These are phyloP conservation scores for Anhinga rufa DNA, from an alignment of 2,113 vertebrate genomes.

Conservation along the genomic window DNA sequence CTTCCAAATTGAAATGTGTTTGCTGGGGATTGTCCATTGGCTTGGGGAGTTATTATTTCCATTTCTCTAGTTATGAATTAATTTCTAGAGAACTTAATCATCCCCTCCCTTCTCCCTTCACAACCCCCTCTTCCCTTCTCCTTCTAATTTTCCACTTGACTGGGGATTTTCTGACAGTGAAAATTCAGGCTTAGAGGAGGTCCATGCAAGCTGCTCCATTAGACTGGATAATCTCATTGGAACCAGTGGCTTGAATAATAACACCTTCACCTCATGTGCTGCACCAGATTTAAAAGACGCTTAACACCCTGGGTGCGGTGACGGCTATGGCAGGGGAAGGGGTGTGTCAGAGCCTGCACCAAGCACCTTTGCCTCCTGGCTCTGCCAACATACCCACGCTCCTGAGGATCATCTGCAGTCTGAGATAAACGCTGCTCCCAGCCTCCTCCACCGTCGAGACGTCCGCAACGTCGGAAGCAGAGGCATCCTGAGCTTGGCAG, in stretches of 20 bases:
- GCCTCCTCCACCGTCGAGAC: not conserved
- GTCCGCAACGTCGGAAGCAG: not conserved
- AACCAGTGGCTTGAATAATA: slow-evolving; percentile 91
- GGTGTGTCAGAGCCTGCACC: not conserved
- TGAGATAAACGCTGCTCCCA: not conserved
- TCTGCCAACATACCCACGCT: not conserved
- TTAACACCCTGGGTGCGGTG: not conserved
- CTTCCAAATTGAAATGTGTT: slow-evolving; percentile 66
- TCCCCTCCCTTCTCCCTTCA: slow-evolving; percentile 18
- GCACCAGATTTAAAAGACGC: slow-evolving; percentile 9
- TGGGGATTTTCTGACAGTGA: slow-evolving; percentile 73
- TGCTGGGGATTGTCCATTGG: slow-evolving; percentile 30
- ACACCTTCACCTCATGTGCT: slow-evolving; percentile 70
- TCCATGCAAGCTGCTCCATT: slow-evolving; percentile 69
- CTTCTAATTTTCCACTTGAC: slow-evolving; percentile 85
- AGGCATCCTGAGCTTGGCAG: not conserved
- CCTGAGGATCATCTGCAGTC: not conserved
- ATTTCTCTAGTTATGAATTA: slow-evolving; percentile 70
- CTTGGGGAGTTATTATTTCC: slow-evolving; percentile 65
- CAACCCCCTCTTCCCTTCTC: slow-evolving; percentile 50
- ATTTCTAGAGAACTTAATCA: slow-evolving; percentile 74
- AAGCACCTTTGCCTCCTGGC: not conserved
- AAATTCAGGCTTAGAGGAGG: slow-evolving; percentile 75
- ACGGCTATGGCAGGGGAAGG: not conserved
- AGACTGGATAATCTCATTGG: slow-evolving; percentile 84